These are phyloP conservation scores for Acrocephalus kingi DNA, from an alignment of 2,113 vertebrate genomes.

Conservation along the genomic window DNA sequence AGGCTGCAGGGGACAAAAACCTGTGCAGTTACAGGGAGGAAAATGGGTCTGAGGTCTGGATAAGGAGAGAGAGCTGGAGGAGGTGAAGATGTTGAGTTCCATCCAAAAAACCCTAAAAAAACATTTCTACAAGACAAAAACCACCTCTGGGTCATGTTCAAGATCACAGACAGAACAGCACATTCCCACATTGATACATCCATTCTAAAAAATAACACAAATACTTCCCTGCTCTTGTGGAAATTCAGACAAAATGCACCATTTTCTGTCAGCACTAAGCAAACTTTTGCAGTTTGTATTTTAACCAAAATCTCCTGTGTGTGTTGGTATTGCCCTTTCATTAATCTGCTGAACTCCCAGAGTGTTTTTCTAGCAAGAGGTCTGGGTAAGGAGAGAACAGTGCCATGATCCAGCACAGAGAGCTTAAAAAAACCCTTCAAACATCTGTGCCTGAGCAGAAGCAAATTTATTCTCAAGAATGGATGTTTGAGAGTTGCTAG, in stretches of 20 bases:
- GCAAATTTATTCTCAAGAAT: not conserved
- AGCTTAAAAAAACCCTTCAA: not conserved
- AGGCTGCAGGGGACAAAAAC: not conserved
- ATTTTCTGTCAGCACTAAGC: not conserved
- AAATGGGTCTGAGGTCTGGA: not conserved
- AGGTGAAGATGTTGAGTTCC: not conserved
- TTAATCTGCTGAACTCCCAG: not conserved
- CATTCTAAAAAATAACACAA: not conserved
- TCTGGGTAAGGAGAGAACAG: not conserved
- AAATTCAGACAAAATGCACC: not conserved
- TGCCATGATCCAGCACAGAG: not conserved
- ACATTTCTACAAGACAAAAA: not conserved
- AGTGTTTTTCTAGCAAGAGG: not conserved
- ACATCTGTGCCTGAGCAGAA: not conserved
- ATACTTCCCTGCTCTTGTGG: not conserved
- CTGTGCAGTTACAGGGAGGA: not conserved
- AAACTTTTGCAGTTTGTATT: not conserved
- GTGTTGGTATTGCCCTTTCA: not conserved
- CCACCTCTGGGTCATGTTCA: not conserved
- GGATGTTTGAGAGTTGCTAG: not conserved
- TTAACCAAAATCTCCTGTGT: not conserved
- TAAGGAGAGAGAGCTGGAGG: not conserved
- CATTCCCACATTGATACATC: not conserved
- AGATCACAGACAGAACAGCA: not conserved
- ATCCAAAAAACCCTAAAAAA: not conserved